These are phyloP conservation scores for Ctenodactylus gundi DNA, from an alignment of 2,113 vertebrate genomes.

Conservation along the genomic window DNA sequence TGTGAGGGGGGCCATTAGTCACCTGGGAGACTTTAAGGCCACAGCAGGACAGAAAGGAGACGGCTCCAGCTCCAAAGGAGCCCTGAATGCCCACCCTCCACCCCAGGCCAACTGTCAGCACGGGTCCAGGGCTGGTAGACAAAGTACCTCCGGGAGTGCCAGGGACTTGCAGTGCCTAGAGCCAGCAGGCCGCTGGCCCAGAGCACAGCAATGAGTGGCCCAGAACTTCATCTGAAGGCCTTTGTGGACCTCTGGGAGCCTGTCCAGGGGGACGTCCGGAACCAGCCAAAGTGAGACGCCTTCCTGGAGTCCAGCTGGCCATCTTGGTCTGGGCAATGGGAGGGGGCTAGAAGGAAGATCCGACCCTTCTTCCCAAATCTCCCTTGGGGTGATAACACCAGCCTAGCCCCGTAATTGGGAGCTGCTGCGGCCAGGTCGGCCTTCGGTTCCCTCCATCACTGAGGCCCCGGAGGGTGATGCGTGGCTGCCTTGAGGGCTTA, in stretches of 20 bases:
- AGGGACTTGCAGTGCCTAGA: slow-evolving; percentile 65
- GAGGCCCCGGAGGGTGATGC: background rate
- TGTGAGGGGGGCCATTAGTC: no score
- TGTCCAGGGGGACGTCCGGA: slow-evolving; percentile 53
- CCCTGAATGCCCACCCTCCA: background rate
- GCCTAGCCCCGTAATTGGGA: background rate
- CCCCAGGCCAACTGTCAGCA: background rate
- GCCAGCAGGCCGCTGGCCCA: slow-evolving; percentile 52
- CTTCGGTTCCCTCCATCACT: background rate
- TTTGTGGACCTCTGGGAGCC: slow-evolving; percentile 73
- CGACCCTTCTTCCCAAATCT: background rate
- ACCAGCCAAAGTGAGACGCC: background rate
- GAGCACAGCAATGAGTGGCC: slow-evolving; percentile 45
- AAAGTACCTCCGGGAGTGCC: slow-evolving; percentile 61
- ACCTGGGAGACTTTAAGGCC: background rate
- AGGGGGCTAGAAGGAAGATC: background rate
- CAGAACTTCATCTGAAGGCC: slow-evolving; percentile 69
- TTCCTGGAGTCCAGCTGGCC: slow-evolving; percentile 13
- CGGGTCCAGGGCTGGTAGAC: background rate
- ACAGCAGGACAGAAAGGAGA: background rate
- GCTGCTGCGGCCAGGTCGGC: background rate
- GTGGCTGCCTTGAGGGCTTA: background rate
- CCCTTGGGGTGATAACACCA: background rate
- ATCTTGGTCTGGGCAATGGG: background rate
- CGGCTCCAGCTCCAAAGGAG: background rate